A percentile compares a stretch with the other conserved stretches of the same genome.
phyloP scores from a whole-genome alignment of 2,797 vertebrate species.

The Onychomys leucogaster region DNA sequence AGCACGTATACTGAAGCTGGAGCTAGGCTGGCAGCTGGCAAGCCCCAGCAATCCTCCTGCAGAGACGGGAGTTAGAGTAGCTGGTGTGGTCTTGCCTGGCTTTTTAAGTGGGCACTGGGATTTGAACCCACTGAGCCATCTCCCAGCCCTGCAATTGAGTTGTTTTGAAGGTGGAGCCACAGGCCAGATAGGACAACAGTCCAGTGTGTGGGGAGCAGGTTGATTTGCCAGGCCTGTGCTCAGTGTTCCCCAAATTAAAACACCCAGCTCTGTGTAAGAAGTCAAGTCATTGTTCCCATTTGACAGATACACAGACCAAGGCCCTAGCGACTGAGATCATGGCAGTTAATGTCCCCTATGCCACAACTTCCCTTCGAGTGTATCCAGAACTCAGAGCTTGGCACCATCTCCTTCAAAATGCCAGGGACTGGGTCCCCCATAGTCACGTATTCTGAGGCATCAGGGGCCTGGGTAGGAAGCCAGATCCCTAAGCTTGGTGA shows the following conservation, averaged over 20 bases:
- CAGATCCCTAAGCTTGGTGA: not conserved
- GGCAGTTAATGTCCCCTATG: accelerated
- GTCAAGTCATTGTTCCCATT: not conserved
- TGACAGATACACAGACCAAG: not conserved
- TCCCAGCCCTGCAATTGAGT: not conserved
- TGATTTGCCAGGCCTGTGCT: not conserved
- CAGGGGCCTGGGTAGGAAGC: not conserved
- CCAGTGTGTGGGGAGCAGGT: not conserved
- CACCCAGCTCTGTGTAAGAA: accelerated
- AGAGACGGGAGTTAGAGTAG: not conserved
- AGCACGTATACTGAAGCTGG: not conserved
- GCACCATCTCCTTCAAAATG: not conserved
- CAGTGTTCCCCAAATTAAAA: too few relatives aligned
- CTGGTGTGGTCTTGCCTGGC: not conserved
- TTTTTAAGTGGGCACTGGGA: not conserved
- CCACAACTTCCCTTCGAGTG: accelerated
- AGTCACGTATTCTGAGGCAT: not conserved
- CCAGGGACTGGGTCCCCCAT: not conserved
- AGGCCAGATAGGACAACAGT: too few relatives aligned
- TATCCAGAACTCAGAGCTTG: not conserved
- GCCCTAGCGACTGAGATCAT: too few relatives aligned
- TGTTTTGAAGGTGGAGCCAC: not conserved
- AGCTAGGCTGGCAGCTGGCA: not conserved
- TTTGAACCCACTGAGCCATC: not conserved
- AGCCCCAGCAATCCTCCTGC: not conserved